Percentiles rank a stretch among this genome's conserved stretches.
Conservation (phyloP, 2,113 vertebrate genomes). For the Progne subis region DNA sequence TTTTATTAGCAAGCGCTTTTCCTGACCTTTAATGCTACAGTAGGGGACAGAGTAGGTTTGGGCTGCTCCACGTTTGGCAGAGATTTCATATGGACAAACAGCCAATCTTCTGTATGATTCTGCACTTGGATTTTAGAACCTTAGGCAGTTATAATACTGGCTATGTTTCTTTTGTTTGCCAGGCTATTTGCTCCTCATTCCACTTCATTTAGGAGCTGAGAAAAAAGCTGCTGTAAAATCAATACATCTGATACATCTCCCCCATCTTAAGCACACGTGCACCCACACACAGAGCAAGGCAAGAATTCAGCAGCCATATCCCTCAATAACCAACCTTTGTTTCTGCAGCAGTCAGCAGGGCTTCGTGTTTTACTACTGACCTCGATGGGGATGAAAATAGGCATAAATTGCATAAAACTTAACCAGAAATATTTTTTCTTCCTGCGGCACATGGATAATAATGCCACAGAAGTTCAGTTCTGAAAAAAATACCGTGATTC, state of each 20-base stretch:
- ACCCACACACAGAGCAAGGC: background rate
- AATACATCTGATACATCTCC: slow-evolving; percentile 7
- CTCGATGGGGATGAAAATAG: background rate
- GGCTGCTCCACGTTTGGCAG: background rate
- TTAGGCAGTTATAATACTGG: slow-evolving; percentile 37
- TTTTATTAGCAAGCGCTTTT: background rate
- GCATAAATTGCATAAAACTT: background rate
- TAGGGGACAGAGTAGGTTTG: background rate
- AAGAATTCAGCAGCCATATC: background rate
- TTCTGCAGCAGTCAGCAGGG: background rate
- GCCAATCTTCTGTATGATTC: background rate
- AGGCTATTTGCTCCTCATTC: slow-evolving; percentile 52
- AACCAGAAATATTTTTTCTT: background rate
- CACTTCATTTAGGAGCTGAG: slow-evolving; percentile 29
- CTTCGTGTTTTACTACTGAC: background rate
- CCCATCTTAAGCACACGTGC: background rate
- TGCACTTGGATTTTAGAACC: slow-evolving; percentile 10
- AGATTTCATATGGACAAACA: background rate
- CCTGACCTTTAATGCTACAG: background rate
- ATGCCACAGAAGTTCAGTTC: background rate
- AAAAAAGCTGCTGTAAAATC: slow-evolving; percentile 52
- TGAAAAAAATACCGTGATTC: background rate
- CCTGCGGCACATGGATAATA: background rate
- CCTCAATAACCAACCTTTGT: background rate
- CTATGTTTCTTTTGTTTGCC: slow-evolving; percentile 51